Conservation (phyloP, 2,797 vertebrate species). For the Calcarius lapponicus region DNA sequence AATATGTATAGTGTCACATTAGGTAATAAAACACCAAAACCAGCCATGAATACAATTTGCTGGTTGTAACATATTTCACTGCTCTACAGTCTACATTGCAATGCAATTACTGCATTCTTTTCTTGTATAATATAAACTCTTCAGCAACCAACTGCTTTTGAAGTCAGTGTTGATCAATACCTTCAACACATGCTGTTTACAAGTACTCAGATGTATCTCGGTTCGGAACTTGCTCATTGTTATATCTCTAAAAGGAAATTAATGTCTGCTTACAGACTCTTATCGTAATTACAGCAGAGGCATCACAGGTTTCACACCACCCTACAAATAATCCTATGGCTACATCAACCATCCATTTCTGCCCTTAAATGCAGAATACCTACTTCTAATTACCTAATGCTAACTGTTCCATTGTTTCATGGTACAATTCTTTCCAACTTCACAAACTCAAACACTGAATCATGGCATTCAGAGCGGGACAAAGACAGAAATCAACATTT, state of each 20-base stretch:
- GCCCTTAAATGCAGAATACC: background rate
- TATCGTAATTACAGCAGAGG: background rate
- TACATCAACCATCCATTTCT: background rate
- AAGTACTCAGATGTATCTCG: background rate
- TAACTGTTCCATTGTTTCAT: background rate
- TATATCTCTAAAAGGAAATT: background rate
- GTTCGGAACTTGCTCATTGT: background rate
- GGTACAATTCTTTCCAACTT: background rate
- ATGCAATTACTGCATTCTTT: background rate
- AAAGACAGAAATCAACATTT: background rate
- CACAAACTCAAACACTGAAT: background rate
- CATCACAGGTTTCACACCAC: background rate
- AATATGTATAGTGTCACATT: background rate
- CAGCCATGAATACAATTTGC: background rate
- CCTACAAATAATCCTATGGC: background rate
- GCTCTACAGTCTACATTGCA: background rate
- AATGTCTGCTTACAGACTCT: background rate
- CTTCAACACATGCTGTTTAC: background rate
- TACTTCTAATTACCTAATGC: background rate
- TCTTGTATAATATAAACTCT: background rate
- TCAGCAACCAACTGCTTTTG: background rate
- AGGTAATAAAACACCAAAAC: background rate
- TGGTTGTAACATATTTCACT: background rate
- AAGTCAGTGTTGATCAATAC: background rate
- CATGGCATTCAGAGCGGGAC: background rate